These are phyloP conservation scores for Willisornis vidua DNA, from an alignment of 2,113 vertebrate genomes.

Conservation along the genomic window DNA sequence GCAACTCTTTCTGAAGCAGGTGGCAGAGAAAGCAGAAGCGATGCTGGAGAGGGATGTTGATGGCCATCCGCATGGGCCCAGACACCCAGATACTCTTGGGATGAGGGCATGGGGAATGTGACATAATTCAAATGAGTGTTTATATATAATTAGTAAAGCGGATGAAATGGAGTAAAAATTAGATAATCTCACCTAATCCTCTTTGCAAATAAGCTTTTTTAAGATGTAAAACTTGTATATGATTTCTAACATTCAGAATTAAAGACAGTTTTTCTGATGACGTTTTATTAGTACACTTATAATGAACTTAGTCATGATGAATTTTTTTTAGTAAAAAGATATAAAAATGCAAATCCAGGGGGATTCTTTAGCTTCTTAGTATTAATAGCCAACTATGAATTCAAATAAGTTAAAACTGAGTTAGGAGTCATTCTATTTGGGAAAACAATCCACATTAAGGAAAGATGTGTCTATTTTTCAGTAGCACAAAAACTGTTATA, in stretches of 20 bases:
- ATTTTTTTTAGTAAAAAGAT: not conserved
- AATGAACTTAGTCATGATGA: not conserved
- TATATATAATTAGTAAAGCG: constrained; percentile 9
- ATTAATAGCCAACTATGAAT: not conserved
- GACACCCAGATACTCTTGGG: not conserved
- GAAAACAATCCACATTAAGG: not conserved
- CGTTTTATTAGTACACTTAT: not conserved
- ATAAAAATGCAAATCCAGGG: constrained; percentile 39
- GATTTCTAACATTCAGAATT: not conserved
- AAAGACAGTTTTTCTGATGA: constrained; percentile 8
- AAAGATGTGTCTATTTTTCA: not conserved
- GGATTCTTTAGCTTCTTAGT: not conserved
- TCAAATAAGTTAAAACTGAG: not conserved
- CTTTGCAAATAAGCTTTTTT: not conserved
- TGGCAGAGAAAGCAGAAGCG: not conserved
- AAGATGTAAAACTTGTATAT: not conserved
- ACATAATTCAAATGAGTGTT: not conserved
- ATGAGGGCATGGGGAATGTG: not conserved
- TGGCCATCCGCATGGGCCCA: accelerated
- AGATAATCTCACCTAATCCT: not conserved
- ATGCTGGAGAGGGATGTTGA: accelerated
- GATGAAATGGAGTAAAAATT: not conserved
- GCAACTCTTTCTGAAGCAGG: not conserved
- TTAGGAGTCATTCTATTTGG: not conserved
- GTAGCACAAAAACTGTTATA: not conserved